phyloP scores from a whole-genome alignment of 2,888 invertebrate genomes.

The Amiota communis region DNA sequence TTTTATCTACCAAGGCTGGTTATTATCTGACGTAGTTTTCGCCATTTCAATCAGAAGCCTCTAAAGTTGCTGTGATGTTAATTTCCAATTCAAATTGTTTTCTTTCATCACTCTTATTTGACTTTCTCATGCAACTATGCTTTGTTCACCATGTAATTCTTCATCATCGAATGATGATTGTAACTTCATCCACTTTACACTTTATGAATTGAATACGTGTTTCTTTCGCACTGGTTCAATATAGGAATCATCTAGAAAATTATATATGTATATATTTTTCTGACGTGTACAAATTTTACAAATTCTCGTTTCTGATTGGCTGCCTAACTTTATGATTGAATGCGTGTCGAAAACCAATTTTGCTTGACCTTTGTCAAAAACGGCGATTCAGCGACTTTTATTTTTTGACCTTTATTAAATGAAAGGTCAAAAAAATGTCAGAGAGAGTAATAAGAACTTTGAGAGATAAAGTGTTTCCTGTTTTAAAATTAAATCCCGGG shows the following conservation, averaged over 20 bases:
- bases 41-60: constrained; percentile 29
- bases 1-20: constrained; percentile 15
- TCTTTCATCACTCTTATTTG: constrained; percentile 55
- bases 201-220: background rate
- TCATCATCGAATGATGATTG: constrained; percentile 37
- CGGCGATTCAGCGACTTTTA: too few species aligned
- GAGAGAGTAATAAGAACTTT: too few species aligned
- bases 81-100: constrained; percentile 44
- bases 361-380: too few species aligned
- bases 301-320: constrained; percentile 41
- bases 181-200: background rate
- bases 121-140: constrained; percentile 56
- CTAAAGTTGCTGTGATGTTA: constrained; percentile 45
- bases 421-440: too few species aligned
- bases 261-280: too few species aligned
- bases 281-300: constrained; percentile 35
- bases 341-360: too few species aligned
- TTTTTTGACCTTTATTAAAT: too few species aligned
- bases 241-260: background rate
- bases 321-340: too few species aligned
- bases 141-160: constrained; percentile 48
- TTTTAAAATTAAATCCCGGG: too few species aligned
- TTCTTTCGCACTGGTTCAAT: background rate
- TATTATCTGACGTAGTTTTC: constrained; percentile 27
- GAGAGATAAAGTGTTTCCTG: too few species aligned